Evolutionary conservation across 2,113 vertebrate species (phyloP).

Genomic region (Sphaerodactylus townsendi): DNA sequence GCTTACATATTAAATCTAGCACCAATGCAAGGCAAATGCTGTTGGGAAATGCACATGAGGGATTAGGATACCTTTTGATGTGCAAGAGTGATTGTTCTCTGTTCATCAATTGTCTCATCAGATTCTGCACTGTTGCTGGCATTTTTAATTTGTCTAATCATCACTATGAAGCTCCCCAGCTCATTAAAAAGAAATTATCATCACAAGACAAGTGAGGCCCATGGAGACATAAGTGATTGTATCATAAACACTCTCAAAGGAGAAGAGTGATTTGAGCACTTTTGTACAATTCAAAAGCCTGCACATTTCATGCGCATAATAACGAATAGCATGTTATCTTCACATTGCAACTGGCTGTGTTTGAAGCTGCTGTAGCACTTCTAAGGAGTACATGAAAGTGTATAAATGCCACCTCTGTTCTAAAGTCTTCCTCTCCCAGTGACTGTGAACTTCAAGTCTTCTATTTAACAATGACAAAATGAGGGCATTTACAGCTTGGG

Average conservation of each 20-base stretch:
- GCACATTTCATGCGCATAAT: neutral
- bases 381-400: neutral
- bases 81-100: neutral
- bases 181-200: constrained; percentile 17
- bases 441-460: neutral
- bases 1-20: neutral
- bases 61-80: constrained; percentile 13
- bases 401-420: neutral
- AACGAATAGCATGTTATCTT: neutral
- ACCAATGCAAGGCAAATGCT: constrained; percentile 19
- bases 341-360: constrained; percentile 15
- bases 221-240: neutral
- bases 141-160: constrained; percentile 12
- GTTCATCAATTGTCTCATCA: constrained; percentile 14
- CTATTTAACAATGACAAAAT: neutral
- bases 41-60: constrained; percentile 9
- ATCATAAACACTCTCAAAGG: neutral
- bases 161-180: constrained; percentile 1
- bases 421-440: neutral
- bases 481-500: neutral
- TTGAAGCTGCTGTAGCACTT: neutral
- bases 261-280: neutral
- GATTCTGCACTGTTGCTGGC: neutral
- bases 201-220: neutral
- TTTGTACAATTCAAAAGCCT: constrained; percentile 1